Evolutionary conservation across 2,888 invertebrate species (phyloP).

Genomic region (Actias luna): DNA sequence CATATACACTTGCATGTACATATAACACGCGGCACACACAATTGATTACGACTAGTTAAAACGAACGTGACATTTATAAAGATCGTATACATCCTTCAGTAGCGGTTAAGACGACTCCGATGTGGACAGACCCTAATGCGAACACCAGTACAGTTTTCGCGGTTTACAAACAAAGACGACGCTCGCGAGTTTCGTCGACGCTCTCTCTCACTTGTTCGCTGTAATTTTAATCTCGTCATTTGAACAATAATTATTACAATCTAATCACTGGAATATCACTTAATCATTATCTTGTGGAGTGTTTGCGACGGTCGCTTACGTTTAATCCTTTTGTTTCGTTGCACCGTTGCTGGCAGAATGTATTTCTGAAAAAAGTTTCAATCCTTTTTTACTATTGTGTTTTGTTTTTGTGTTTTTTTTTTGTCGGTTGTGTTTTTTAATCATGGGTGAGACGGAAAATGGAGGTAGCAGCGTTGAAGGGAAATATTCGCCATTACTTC

Average conservation of each 20-base stretch:
- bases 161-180: slow-evolving; percentile 2
- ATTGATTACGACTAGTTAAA: not conserved
- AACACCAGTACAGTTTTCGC: not conserved
- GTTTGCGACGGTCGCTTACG: not conserved
- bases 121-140: not conserved
- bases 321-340: slow-evolving; percentile 3
- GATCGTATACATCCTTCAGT: not conserved
- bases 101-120: not conserved
- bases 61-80: not conserved
- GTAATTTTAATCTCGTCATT: slow-evolving; percentile 1
- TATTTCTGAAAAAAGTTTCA: not conserved
- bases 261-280: slow-evolving; percentile 5
- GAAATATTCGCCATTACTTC: slow-evolving; percentile 3
- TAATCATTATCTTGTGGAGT: slow-evolving; percentile 8
- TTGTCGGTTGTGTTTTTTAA: not conserved
- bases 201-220: not conserved
- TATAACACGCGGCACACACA: too few relatives aligned
- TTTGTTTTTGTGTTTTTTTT: not conserved
- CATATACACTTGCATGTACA: too few relatives aligned
- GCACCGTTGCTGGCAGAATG: slow-evolving; percentile 1
- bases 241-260: slow-evolving; percentile 9
- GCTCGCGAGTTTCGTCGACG: not conserved
- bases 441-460: slow-evolving; percentile 1
- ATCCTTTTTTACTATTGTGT: too few relatives aligned
- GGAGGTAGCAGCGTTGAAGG: not conserved